Evolutionary conservation across 2,113 vertebrate species (phyloP).

Genomic region (Aegypius monachus): DNA sequence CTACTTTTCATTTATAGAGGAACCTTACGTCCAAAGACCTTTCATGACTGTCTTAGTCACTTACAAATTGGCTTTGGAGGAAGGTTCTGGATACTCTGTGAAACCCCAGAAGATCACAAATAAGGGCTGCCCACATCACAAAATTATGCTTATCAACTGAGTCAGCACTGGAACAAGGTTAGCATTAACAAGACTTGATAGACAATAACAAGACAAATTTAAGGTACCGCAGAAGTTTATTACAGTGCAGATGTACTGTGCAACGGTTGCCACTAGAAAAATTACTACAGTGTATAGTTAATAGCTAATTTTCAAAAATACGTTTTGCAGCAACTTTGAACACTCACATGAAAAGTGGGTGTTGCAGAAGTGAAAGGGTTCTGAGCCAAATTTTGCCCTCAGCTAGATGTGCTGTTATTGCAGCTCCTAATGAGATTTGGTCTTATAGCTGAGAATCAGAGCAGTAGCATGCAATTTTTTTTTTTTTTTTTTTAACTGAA

Average conservation of each 20-base stretch:
- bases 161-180: slow-evolving; percentile 33
- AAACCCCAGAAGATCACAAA: not conserved
- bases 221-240: not conserved
- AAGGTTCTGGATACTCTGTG: slow-evolving; percentile 21
- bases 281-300: not conserved
- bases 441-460: not conserved
- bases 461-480: not conserved
- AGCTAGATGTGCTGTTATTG: not conserved
- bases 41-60: not conserved
- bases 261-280: not conserved
- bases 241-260: not conserved
- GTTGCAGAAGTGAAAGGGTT: not conserved
- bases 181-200: slow-evolving; percentile 1
- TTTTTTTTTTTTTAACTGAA: not conserved
- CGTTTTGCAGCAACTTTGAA: not conserved
- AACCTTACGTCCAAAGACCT: not conserved
- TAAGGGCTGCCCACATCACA: slow-evolving; percentile 24
- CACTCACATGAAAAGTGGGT: not conserved
- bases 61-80: slow-evolving; percentile 2
- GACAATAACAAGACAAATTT: slow-evolving; percentile 30
- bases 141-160: slow-evolving; percentile 41
- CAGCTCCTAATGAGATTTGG: not conserved
- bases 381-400: not conserved
- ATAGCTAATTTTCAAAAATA: not conserved
- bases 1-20: not conserved